Evolutionary conservation across 1,140 invertebrate species (phyloP).

Genomic region (Psilanteris sp.): DNA sequence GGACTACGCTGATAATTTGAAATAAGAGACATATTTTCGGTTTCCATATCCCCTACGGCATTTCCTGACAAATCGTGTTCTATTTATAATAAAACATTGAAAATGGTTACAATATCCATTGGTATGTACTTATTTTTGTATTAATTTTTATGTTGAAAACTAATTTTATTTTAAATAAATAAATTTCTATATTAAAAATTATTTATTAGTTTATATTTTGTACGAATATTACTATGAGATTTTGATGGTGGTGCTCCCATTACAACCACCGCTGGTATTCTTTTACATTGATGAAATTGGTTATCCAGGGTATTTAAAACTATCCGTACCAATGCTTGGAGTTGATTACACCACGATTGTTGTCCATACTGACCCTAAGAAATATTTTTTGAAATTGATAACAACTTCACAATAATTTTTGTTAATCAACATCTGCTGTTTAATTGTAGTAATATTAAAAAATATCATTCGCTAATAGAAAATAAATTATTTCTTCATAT

Average conservation of each 20-base stretch:
- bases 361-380: slow-evolving; percentile 95
- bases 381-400: too few species aligned
- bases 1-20: slow-evolving; percentile 73
- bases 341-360: slow-evolving; percentile 88
- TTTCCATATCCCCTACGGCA: slow-evolving; percentile 77
- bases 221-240: slow-evolving; percentile 83
- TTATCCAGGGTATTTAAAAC: slow-evolving; percentile 96
- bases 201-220: slow-evolving; percentile 8
- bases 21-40: slow-evolving; percentile 73
- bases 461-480: too few species aligned
- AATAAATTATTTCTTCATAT: too few species aligned
- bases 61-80: slow-evolving; percentile 82
- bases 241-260: slow-evolving; percentile 84
- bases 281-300: slow-evolving; percentile 92
- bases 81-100: too few species aligned
- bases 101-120: too few species aligned
- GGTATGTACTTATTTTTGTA: too few species aligned
- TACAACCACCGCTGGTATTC: slow-evolving; percentile 88
- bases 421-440: too few species aligned
- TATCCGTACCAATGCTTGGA: slow-evolving; percentile 91
- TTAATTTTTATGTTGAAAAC: too few species aligned
- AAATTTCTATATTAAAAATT: neutral
- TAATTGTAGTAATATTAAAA: too few species aligned
- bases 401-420: too few species aligned
- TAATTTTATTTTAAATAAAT: too few species aligned